A percentile compares a stretch with the other conserved stretches of the same genome.
Conservation (phyloP, 2,113 vertebrate species). For the Seriola dumerili region DNA sequence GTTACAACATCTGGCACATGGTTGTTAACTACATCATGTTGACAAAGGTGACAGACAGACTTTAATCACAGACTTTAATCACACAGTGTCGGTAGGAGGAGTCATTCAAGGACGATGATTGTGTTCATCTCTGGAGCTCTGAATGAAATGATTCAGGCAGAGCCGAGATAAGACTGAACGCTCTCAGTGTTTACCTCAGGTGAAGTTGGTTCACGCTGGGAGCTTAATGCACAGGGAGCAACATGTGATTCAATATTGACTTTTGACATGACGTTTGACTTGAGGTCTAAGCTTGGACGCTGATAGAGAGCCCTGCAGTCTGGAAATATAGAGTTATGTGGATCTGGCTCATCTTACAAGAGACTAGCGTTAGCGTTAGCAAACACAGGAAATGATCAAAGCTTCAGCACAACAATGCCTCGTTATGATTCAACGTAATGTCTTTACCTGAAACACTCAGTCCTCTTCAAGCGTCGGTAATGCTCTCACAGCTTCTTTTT, state of each 20-base stretch:
- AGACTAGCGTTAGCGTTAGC: background rate
- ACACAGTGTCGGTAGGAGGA: background rate
- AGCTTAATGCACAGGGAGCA: background rate
- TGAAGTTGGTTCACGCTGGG: background rate
- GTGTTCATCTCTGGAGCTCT: background rate
- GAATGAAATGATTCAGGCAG: background rate
- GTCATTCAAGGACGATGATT: background rate
- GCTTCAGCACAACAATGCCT: conserved; percentile 15
- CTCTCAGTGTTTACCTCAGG: background rate
- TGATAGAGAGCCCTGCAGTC: background rate
- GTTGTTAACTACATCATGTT: background rate
- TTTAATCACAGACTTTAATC: conserved; percentile 8
- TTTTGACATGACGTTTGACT: conserved; percentile 27
- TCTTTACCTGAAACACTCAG: conserved; percentile 22
- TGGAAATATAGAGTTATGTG: background rate
- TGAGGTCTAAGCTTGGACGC: background rate
- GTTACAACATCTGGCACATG: background rate
- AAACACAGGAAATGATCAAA: conserved; percentile 43
- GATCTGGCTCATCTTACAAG: background rate
- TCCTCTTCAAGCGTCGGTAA: background rate
- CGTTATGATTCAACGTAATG: conserved; percentile 21
- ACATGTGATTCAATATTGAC: conserved; percentile 40
- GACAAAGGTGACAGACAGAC: no score
- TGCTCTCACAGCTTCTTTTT: background rate
- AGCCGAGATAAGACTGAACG: background rate